phyloP scores from a whole-genome alignment of 2,113 vertebrate species.

The Ochotona curzoniae region DNA sequence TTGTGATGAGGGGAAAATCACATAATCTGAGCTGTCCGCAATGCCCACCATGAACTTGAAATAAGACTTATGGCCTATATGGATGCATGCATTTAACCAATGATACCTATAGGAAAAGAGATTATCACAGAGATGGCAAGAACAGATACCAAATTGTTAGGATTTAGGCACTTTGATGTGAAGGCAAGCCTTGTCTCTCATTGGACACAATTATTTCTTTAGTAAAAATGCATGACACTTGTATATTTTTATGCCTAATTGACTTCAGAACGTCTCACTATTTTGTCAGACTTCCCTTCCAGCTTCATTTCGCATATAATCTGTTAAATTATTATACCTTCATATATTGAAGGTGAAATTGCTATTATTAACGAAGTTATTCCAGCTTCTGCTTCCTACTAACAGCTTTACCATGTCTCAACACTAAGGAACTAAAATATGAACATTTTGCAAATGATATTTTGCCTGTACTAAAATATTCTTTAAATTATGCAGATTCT shows the following conservation, averaged over 20 bases:
- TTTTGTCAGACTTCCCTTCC: neutral
- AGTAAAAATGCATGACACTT: neutral
- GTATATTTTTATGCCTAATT: neutral
- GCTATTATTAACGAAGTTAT: neutral
- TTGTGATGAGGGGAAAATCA: neutral
- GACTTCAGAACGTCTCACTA: too few relatives aligned
- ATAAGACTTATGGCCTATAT: neutral
- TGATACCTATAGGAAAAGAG: neutral
- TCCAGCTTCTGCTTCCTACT: neutral
- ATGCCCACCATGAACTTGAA: neutral
- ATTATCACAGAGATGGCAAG: neutral
- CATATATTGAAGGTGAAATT: neutral
- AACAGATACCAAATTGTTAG: neutral
- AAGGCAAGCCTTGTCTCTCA: neutral
- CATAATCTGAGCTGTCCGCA: neutral
- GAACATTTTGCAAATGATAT: neutral
- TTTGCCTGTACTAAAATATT: constrained; percentile 22
- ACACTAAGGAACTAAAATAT: neutral
- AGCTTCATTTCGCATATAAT: neutral
- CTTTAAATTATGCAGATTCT: neutral
- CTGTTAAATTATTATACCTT: neutral
- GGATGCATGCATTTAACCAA: neutral
- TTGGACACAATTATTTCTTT: neutral
- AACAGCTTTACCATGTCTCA: neutral
- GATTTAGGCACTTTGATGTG: neutral